These are phyloP conservation scores for Tachuris rubrigastra DNA, from an alignment of 2,113 vertebrate species.

Conservation along the genomic window DNA sequence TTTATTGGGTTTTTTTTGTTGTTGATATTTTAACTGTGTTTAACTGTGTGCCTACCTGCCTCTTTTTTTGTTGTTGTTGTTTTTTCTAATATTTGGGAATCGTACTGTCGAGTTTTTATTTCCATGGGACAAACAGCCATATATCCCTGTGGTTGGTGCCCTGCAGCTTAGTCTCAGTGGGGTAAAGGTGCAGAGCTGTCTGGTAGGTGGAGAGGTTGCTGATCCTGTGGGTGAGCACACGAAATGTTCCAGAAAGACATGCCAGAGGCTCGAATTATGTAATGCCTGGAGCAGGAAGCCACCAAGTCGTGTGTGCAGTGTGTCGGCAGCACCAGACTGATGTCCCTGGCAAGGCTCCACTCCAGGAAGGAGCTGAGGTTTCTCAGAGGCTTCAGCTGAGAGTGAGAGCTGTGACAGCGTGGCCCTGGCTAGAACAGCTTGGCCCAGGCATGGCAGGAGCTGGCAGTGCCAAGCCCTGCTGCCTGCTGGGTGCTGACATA, in stretches of 20 bases:
- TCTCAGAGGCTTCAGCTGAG: not conserved
- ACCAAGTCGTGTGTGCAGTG: not conserved
- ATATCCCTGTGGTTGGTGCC: not conserved
- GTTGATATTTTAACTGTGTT: not conserved
- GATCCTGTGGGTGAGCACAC: not conserved
- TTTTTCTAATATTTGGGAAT: not conserved
- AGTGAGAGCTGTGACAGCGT: rapidly evolving
- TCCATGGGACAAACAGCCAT: not conserved
- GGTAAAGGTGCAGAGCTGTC: not conserved
- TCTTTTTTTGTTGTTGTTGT: not conserved
- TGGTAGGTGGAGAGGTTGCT: not conserved
- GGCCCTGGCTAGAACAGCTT: not conserved
- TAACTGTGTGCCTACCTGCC: not conserved
- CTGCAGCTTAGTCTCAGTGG: not conserved
- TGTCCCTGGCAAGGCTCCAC: conserved; percentile 50
- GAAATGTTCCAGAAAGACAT: conserved; percentile 15
- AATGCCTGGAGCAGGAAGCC: conserved; percentile 49
- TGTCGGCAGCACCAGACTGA: conserved; percentile 41
- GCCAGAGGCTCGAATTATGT: conserved; percentile 40
- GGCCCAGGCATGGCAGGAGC: not conserved
- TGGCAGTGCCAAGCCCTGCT: not conserved
- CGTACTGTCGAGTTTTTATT: not conserved
- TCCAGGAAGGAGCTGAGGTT: conserved; percentile 52
- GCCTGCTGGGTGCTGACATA: not conserved
- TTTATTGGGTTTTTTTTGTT: not conserved